Conservation (phyloP, 2,113 vertebrate genomes). For the Tragelaphus buxtoni region DNA sequence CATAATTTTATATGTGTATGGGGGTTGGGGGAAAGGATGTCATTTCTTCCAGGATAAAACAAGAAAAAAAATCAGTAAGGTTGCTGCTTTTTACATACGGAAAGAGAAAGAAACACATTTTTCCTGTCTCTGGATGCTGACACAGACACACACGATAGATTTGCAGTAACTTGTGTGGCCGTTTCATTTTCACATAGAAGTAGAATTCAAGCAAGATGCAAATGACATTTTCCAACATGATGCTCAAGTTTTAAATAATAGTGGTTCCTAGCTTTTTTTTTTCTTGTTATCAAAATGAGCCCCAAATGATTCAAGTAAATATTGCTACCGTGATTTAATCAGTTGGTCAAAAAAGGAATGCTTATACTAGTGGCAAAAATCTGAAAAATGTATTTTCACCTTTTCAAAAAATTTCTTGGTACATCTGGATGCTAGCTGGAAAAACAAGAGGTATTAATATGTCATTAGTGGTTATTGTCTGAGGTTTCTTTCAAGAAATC, state of each 20-base stretch:
- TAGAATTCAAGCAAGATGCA: slow-evolving; percentile 62
- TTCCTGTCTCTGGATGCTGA: slow-evolving; percentile 32
- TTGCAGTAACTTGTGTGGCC: slow-evolving; percentile 35
- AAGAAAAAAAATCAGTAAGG: slow-evolving; percentile 19
- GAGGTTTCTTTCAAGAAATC: slow-evolving; percentile 8
- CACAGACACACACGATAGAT: background rate
- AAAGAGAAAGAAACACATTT: slow-evolving; percentile 36
- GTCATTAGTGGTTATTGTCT: background rate
- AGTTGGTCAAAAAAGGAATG: background rate
- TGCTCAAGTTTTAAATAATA: slow-evolving; percentile 70
- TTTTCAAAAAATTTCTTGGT: background rate
- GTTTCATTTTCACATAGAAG: slow-evolving; percentile 61
- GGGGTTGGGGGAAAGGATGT: background rate
- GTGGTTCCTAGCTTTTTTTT: slow-evolving; percentile 43
- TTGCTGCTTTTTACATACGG: slow-evolving; percentile 46
- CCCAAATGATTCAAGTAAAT: slow-evolving; percentile 43
- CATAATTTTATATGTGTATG: slow-evolving; percentile 52
- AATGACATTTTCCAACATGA: slow-evolving; percentile 68
- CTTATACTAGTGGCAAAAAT: background rate
- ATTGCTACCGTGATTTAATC: slow-evolving; percentile 6
- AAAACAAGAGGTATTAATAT: background rate
- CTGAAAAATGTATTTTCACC: background rate
- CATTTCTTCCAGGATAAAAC: slow-evolving; percentile 57
- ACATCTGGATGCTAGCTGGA: background rate
- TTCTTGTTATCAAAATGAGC: slow-evolving; percentile 33